phyloP scores from a whole-genome alignment of 2,113 vertebrate species.

The Oophaga pumilio region DNA sequence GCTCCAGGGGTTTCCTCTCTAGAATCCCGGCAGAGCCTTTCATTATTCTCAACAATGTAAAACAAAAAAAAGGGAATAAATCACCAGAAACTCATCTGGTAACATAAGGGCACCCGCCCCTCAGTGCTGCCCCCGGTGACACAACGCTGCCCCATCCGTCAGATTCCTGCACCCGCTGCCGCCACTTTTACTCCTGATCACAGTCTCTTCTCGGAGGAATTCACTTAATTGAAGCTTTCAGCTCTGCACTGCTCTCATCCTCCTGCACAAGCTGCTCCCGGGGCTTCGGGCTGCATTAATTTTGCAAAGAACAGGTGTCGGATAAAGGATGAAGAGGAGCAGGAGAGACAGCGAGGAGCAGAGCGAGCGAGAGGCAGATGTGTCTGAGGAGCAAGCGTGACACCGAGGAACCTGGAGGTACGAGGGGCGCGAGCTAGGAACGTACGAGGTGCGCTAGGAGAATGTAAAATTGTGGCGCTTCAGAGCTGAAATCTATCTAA shows the following conservation, averaged over 20 bases:
- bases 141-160: conserved; percentile 36
- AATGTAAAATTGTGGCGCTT: too few relatives aligned
- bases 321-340: conserved; percentile 35
- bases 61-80: conserved; percentile 23
- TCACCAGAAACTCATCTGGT: conserved; percentile 16
- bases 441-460: too few relatives aligned
- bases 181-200: conserved; percentile 37
- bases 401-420: too few relatives aligned
- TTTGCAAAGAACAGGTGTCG: conserved; percentile 52
- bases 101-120: conserved; percentile 28
- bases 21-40: too few relatives aligned
- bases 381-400: too few relatives aligned
- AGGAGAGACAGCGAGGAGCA: background rate
- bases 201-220: conserved; percentile 44
- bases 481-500: too few relatives aligned
- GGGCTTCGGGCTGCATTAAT: conserved; percentile 43
- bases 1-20: too few relatives aligned
- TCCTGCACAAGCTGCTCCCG: conserved; percentile 45
- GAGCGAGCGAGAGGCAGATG: background rate
- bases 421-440: too few relatives aligned
- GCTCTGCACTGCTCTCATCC: conserved; percentile 47
- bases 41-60: background rate
- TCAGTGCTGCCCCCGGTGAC: conserved; percentile 9
- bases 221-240: conserved; percentile 53
- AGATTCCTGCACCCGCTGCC: conserved; percentile 36